phyloP scores from a whole-genome alignment of 2,888 invertebrate species.

The Argyresthia albistria region DNA sequence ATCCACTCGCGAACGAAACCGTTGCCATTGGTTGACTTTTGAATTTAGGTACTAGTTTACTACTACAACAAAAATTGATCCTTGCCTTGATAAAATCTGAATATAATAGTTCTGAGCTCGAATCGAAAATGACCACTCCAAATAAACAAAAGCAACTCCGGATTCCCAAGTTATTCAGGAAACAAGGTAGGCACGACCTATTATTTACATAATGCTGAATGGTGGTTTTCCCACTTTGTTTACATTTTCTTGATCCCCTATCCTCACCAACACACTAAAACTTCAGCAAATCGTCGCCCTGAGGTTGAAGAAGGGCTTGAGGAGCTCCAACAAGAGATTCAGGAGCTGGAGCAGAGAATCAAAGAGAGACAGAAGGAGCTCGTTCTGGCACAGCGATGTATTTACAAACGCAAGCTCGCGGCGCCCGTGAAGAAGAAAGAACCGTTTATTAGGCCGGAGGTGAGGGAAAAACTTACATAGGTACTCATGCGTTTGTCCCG shows the following conservation, averaged over 20 bases:
- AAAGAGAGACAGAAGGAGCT: constrained; percentile 37
- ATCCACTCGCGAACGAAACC: no score
- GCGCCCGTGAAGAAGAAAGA: constrained; percentile 24
- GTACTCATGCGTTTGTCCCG: no score
- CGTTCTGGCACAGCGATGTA: constrained; percentile 41
- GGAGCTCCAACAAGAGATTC: constrained; percentile 37
- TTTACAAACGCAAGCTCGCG: constrained; percentile 24
- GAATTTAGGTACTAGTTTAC: no score
- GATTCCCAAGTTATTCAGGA: constrained; percentile 43
- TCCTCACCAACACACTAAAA: neutral
- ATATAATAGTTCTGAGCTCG: no score
- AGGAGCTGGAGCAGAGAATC: constrained; percentile 30
- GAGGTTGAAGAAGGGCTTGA: constrained; percentile 39
- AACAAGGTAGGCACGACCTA: constrained; percentile 22
- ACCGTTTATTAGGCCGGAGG: constrained; percentile 37
- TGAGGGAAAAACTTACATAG: constrained; percentile 12
- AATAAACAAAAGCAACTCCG: constrained; percentile 33
- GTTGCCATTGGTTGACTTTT: no score
- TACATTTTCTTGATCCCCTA: no score
- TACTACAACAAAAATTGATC: no score
- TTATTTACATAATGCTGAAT: no score
- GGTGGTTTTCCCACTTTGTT: no score
- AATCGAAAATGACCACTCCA: no score
- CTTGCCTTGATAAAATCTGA: no score
- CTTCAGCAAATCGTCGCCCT: constrained; percentile 11